These are phyloP conservation scores for Drosophila bipectinata DNA, from an alignment of 1,140 invertebrate species.

Conservation along the genomic window DNA sequence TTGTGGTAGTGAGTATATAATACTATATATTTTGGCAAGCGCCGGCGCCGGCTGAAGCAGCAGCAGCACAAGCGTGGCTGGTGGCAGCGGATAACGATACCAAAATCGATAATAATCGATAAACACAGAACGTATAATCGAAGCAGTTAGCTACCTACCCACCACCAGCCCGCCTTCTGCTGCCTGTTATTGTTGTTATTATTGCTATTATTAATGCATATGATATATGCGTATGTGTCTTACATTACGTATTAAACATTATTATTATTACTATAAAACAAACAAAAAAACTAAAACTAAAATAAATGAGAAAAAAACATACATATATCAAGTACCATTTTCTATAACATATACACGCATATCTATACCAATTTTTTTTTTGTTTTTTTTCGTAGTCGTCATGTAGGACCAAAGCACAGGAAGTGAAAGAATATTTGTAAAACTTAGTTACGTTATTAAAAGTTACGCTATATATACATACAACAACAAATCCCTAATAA, in stretches of 20 bases:
- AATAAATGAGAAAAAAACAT: background rate
- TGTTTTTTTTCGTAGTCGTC: conserved; percentile 41
- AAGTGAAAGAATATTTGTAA: conserved; percentile 57
- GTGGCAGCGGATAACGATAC: background rate
- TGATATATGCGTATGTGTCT: conserved; percentile 45
- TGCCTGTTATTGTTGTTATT: conserved; percentile 78
- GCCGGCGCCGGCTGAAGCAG: conserved; percentile 70
- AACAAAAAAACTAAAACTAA: background rate
- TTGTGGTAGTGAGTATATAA: conserved; percentile 35
- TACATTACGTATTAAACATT: conserved; percentile 48
- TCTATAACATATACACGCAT: conserved; percentile 40
- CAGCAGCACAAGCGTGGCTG: conserved; percentile 19
- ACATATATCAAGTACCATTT: conserved; percentile 31
- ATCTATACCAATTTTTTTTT: conserved; percentile 30
- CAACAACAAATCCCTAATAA: conserved; percentile 39
- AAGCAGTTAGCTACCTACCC: background rate
- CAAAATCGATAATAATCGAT: no score
- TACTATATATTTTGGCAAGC: conserved; percentile 62
- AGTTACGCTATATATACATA: conserved; percentile 54
- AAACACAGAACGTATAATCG: background rate
- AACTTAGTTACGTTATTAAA: conserved; percentile 53
- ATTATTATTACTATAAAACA: conserved; percentile 4
- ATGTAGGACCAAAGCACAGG: conserved; percentile 59
- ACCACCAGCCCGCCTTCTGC: conserved; percentile 27
- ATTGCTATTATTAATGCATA: conserved; percentile 62